Conservation (phyloP, 1,140 invertebrate species). For the Ganaspis sp. region DNA sequence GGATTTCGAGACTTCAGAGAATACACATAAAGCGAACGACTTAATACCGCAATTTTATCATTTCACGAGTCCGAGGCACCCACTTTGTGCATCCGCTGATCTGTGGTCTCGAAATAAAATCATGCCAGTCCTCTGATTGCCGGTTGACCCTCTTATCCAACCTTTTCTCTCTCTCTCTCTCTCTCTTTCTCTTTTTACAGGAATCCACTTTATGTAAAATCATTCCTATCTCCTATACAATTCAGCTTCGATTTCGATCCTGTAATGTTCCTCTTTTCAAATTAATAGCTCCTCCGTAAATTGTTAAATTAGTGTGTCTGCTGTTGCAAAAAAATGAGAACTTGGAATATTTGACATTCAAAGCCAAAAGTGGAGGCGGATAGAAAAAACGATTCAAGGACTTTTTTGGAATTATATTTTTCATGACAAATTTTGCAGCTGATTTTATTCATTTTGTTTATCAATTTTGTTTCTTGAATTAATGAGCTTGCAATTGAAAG, state of each 20-base stretch:
- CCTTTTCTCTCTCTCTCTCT: background rate
- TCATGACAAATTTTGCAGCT: no score
- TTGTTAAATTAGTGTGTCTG: background rate
- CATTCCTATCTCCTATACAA: slow-evolving; percentile 13
- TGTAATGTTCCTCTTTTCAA: background rate
- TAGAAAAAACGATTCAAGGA: no score
- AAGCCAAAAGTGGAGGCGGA: no score
- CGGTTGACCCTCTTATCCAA: slow-evolving; percentile 45
- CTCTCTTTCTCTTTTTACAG: slow-evolving; percentile 16
- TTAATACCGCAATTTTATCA: slow-evolving; percentile 78
- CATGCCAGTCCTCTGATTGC: slow-evolving; percentile 69
- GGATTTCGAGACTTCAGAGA: slow-evolving; percentile 74
- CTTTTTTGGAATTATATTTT: no score
- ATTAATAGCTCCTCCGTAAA: slow-evolving; percentile 18
- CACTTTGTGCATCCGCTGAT: slow-evolving; percentile 62
- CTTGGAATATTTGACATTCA: background rate
- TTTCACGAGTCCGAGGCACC: slow-evolving; percentile 63
- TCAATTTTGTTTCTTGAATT: no score
- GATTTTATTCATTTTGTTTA: no score
- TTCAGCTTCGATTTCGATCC: slow-evolving; percentile 17
- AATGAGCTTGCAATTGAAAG: no score
- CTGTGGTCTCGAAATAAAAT: slow-evolving; percentile 76
- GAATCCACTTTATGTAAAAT: slow-evolving; percentile 26
- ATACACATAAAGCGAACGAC: slow-evolving; percentile 77
- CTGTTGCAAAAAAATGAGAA: background rate